phyloP scores from a whole-genome alignment of 2,797 vertebrate species.

The Falco cherrug region DNA sequence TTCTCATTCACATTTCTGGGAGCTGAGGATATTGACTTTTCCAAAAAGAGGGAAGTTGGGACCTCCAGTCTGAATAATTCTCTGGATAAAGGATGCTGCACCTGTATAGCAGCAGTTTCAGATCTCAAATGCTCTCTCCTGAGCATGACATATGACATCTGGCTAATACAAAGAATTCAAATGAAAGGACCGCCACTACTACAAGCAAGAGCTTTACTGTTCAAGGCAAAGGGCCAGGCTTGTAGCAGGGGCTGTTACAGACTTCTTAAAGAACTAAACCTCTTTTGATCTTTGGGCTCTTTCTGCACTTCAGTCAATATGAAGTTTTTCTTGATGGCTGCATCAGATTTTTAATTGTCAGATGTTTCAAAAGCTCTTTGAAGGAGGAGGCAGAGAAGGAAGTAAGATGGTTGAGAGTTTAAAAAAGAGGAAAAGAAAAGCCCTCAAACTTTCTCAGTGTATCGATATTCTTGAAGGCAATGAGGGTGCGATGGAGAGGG shows the following conservation, averaged over 20 bases:
- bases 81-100: not conserved
- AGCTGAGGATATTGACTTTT: not conserved
- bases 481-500: not conserved
- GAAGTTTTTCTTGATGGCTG: not conserved
- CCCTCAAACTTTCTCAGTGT: slow-evolving; percentile 16
- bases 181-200: not conserved
- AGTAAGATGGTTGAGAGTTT: not conserved
- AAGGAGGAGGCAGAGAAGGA: not conserved
- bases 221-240: not conserved
- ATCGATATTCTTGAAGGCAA: slow-evolving; percentile 53
- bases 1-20: not conserved
- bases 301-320: not conserved
- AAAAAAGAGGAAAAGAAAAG: not conserved
- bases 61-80: not conserved
- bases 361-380: not conserved
- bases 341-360: not conserved
- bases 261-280: not conserved
- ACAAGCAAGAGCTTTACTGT: not conserved
- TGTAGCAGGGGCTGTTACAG: not conserved
- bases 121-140: not conserved
- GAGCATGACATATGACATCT: not conserved
- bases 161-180: not conserved
- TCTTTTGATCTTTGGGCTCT: not conserved
- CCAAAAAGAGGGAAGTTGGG: not conserved
- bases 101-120: not conserved